A percentile compares a stretch with the other conserved stretches of the same genome.
phyloP scores from a whole-genome alignment of 2,888 invertebrate genomes.

The Aspidiotus destructor region DNA sequence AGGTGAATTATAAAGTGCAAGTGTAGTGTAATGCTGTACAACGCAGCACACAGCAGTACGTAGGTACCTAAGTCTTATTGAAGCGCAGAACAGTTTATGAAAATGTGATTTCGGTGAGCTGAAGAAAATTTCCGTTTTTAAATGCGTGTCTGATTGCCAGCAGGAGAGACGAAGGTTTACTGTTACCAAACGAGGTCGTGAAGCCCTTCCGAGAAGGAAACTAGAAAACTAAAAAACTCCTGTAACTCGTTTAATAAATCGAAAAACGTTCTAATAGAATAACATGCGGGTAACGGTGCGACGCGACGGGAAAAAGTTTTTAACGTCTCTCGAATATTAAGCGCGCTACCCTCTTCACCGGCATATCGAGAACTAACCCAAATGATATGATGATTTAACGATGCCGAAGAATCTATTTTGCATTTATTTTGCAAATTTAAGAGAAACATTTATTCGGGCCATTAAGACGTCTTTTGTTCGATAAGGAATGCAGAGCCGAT shows the following conservation, averaged over 20 bases:
- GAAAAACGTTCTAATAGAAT: slow-evolving; percentile 20
- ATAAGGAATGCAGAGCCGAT: slow-evolving; percentile 9
- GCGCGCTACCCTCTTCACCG: not conserved
- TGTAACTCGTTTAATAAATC: slow-evolving; percentile 10
- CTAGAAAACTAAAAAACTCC: not conserved
- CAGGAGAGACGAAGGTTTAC: not conserved
- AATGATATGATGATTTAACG: slow-evolving; percentile 26
- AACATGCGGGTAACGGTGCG: not conserved
- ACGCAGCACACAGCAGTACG: too few relatives aligned
- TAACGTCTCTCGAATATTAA: slow-evolving; percentile 23
- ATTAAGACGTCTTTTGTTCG: slow-evolving; percentile 26
- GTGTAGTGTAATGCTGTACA: too few relatives aligned
- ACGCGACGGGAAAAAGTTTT: not conserved
- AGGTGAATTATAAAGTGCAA: too few relatives aligned
- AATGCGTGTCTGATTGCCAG: slow-evolving; percentile 7
- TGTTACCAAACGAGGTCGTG: not conserved
- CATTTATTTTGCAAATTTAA: slow-evolving; percentile 29
- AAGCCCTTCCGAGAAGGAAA: slow-evolving; percentile 3
- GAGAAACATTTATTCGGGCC: slow-evolving; percentile 24
- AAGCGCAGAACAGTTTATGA: too few relatives aligned
- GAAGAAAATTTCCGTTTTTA: slow-evolving; percentile 1
- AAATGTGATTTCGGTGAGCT: too few relatives aligned
- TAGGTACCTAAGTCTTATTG: too few relatives aligned
- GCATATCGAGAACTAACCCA: slow-evolving; percentile 1
- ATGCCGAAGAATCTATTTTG: slow-evolving; percentile 24